Evolutionary conservation across 2,113 vertebrate species (phyloP).

Genomic region (Brachyhypopomus occidentalis): DNA sequence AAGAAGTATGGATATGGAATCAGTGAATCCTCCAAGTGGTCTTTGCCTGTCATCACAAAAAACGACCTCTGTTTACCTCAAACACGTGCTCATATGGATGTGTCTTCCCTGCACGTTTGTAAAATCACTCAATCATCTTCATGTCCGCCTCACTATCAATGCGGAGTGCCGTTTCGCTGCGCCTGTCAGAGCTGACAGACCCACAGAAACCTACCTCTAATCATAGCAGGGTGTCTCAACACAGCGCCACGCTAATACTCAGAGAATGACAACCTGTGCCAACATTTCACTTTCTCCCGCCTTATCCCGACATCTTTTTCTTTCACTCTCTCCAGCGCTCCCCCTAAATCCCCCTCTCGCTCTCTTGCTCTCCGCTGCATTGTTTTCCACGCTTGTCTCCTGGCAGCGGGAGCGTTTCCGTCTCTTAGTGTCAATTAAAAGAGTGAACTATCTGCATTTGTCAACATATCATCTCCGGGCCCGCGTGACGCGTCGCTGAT

Average conservation of each 20-base stretch:
- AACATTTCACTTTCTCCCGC: constrained; percentile 72
- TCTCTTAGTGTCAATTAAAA: constrained; percentile 99
- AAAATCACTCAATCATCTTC: constrained; percentile 65
- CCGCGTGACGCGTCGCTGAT: constrained; percentile 85
- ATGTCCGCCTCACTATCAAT: constrained; percentile 53
- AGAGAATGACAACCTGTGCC: constrained; percentile 66
- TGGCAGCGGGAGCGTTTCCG: constrained; percentile 76
- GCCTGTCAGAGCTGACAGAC: constrained; percentile 64
- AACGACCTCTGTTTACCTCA: constrained; percentile 46
- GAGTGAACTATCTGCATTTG: constrained; percentile 99
- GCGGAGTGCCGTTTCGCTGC: constrained; percentile 27
- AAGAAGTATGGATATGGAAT: constrained; percentile 10
- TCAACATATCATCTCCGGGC: constrained; percentile 93
- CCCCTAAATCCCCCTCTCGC: constrained; percentile 39
- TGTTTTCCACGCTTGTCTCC: constrained; percentile 65
- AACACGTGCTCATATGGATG: constrained; percentile 66
- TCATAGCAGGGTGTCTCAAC: constrained; percentile 58
- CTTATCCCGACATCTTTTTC: constrained; percentile 64
- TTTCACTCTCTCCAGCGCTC: constrained; percentile 27
- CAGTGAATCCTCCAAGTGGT: not conserved
- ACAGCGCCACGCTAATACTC: constrained; percentile 28
- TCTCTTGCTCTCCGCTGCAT: constrained; percentile 46
- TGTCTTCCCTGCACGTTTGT: constrained; percentile 61
- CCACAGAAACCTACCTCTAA: constrained; percentile 69
- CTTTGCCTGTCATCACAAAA: constrained; percentile 48